phyloP scores from a whole-genome alignment of 2,113 vertebrate species.

The Ochotona princeps region DNA sequence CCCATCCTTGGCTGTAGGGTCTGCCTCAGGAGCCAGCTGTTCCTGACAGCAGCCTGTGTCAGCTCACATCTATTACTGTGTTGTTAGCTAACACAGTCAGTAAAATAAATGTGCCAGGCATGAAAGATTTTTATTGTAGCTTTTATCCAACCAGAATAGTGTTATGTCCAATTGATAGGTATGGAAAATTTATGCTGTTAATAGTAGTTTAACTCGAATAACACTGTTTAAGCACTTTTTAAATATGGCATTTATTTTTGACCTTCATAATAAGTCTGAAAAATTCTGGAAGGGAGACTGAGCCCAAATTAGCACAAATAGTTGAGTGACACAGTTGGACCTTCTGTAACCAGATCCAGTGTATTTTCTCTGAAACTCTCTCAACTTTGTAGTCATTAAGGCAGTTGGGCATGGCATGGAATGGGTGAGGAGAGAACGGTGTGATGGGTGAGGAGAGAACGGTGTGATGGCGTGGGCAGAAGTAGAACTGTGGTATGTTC shows the following conservation, averaged over 20 bases:
- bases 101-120: background rate
- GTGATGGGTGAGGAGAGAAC: background rate
- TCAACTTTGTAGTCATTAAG: background rate
- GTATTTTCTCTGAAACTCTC: background rate
- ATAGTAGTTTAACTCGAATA: background rate
- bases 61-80: background rate
- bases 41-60: background rate
- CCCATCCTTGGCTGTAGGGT: background rate
- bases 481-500: background rate
- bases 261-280: background rate
- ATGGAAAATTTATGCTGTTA: background rate
- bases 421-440: background rate
- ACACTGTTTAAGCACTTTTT: background rate
- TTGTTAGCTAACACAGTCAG: background rate
- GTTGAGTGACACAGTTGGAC: background rate
- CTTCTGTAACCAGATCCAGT: background rate
- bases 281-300: background rate
- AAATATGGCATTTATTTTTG: conserved; percentile 7
- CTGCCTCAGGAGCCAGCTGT: background rate
- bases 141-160: background rate
- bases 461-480: background rate
- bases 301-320: background rate
- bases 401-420: background rate
- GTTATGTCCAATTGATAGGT: background rate
- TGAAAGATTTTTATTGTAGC: background rate